phyloP scores from a whole-genome alignment of 2,888 invertebrate species.

The Stenichneumon culpator region DNA sequence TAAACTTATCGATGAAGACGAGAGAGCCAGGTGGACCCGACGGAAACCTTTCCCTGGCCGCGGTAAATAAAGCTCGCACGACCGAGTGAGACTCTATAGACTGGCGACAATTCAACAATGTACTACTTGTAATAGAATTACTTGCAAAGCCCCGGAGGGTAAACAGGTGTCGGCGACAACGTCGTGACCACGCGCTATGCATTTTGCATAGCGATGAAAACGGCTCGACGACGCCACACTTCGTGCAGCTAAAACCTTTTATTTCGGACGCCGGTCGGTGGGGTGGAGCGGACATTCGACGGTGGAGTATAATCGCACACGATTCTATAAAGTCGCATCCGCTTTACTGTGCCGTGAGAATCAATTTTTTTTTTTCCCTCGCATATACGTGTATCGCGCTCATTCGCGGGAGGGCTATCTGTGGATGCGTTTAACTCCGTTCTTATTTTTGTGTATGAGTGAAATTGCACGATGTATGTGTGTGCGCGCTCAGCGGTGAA shows the following conservation, averaged over 20 bases:
- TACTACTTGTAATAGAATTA: slow-evolving; percentile 3
- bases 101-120: slow-evolving; percentile 14
- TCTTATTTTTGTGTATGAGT: not conserved
- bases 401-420: slow-evolving; percentile 36
- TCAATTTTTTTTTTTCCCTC: slow-evolving; percentile 14
- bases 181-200: not conserved
- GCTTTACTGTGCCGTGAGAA: slow-evolving; percentile 32
- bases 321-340: slow-evolving; percentile 12
- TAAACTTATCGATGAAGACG: not conserved
- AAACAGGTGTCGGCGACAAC: slow-evolving; percentile 13
- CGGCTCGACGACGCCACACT: not conserved
- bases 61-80: not conserved
- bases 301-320: not conserved
- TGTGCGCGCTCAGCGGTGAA: not conserved
- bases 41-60: not conserved
- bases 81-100: slow-evolving; percentile 7
- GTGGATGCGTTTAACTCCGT: slow-evolving; percentile 38
- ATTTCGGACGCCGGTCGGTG: not conserved
- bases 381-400: slow-evolving; percentile 29
- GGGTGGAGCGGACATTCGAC: not conserved
- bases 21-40: not conserved
- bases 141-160: not conserved
- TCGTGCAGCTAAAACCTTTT: slow-evolving; percentile 12
- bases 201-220: not conserved
- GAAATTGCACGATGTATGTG: slow-evolving; percentile 9